Evolutionary conservation across 2,113 vertebrate species (phyloP).

Genomic region (Smithornis capensis): DNA sequence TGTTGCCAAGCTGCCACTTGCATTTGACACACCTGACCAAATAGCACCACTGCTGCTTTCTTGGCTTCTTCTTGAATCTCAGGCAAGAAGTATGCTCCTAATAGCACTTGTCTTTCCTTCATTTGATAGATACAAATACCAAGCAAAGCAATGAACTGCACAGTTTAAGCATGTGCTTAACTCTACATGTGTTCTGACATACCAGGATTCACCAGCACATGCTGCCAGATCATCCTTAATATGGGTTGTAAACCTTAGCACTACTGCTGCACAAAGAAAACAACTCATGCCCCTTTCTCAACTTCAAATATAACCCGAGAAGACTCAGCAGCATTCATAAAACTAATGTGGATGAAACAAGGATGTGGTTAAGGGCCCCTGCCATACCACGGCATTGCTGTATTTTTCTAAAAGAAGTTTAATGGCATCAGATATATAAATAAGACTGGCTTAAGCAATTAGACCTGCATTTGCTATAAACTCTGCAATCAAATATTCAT

Average conservation of each 20-base stretch:
- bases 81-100: not conserved
- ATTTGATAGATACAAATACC: not conserved
- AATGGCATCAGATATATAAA: not conserved
- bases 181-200: not conserved
- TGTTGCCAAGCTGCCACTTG: not conserved
- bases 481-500: slow-evolving; percentile 49
- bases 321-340: not conserved
- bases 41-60: not conserved
- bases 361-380: not conserved
- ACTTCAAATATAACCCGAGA: not conserved
- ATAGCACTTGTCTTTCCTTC: not conserved
- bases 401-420: slow-evolving; percentile 1
- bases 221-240: not conserved
- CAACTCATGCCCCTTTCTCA: not conserved
- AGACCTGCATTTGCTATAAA: slow-evolving; percentile 5
- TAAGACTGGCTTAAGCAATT: not conserved
- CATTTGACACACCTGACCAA: not conserved
- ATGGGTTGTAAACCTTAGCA: not conserved
- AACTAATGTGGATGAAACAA: not conserved
- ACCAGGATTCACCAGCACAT: not conserved
- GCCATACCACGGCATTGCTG: not conserved
- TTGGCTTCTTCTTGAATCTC: not conserved
- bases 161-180: not conserved
- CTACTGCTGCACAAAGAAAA: not conserved
- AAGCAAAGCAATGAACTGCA: not conserved